These are phyloP conservation scores for Strix occidentalis DNA, from an alignment of 2,797 vertebrate genomes.

Conservation along the genomic window DNA sequence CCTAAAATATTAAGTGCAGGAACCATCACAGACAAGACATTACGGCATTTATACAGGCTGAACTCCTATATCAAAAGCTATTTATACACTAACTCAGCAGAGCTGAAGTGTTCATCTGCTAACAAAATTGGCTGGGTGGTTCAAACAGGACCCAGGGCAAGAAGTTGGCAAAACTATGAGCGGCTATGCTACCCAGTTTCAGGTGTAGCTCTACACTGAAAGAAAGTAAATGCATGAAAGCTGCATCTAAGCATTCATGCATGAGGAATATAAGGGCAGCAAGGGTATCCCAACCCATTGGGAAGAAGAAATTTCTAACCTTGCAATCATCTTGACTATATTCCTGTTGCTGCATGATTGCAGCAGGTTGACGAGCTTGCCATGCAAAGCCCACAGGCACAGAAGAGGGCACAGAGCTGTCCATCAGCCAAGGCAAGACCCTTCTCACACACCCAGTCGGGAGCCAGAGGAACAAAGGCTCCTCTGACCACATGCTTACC, in stretches of 20 bases:
- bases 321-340: neutral
- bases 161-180: neutral
- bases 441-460: neutral
- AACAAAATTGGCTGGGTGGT: neutral
- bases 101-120: neutral
- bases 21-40: constrained; percentile 54
- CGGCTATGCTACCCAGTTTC: neutral
- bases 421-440: neutral
- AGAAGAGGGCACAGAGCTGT: neutral
- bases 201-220: neutral
- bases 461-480: neutral
- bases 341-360: neutral
- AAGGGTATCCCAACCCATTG: neutral
- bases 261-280: neutral
- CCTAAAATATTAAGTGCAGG: constrained; percentile 60
- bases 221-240: neutral
- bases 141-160: neutral
- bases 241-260: neutral
- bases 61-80: constrained; percentile 24
- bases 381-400: neutral
- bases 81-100: constrained; percentile 42
- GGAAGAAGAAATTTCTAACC: neutral
- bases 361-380: neutral
- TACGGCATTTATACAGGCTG: neutral
- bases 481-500: neutral